Evolutionary conservation across 2,888 invertebrate species (phyloP).

Genomic region (Nymphalis c-album): DNA sequence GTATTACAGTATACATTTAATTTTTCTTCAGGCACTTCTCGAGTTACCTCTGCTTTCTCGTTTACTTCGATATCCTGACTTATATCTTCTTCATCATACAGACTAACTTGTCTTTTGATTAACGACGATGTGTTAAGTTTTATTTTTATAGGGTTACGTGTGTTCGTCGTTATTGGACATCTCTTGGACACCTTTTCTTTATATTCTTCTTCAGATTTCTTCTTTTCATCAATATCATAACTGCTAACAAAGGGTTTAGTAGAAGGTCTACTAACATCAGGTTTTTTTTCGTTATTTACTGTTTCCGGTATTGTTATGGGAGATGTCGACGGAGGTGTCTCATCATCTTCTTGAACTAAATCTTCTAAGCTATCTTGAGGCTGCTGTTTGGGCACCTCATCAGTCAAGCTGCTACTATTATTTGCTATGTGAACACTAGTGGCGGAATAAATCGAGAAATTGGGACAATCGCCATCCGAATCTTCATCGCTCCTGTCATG

Average conservation of each 20-base stretch:
- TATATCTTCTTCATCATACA: constrained; percentile 69
- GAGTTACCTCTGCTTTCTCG: constrained; percentile 28
- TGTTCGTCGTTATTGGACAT: constrained; percentile 65
- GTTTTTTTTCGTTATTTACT: constrained; percentile 19
- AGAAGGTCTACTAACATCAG: constrained; percentile 11
- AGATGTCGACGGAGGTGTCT: constrained; percentile 38
- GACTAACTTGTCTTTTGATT: constrained; percentile 74
- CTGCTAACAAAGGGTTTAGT: constrained; percentile 24
- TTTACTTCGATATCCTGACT: constrained; percentile 31
- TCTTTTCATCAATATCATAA: constrained; percentile 40
- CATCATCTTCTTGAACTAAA: constrained; percentile 57
- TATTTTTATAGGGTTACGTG: constrained; percentile 71
- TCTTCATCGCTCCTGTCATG: constrained; percentile 65
- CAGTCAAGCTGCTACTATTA: constrained; percentile 50
- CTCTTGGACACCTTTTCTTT: constrained; percentile 67
- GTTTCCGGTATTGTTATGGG: constrained; percentile 17
- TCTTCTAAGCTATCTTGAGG: constrained; percentile 48
- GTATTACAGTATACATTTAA: constrained; percentile 13
- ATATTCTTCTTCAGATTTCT: constrained; percentile 57
- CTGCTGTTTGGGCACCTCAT: constrained; percentile 38
- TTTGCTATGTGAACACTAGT: constrained; percentile 88
- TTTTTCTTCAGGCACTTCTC: constrained; percentile 22
- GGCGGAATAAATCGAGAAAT: constrained; percentile 92
- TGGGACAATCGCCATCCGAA: constrained; percentile 89
- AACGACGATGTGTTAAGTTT: constrained; percentile 72